Conservation (phyloP, 2,797 vertebrate species). For the Leptodactylus fallax region DNA sequence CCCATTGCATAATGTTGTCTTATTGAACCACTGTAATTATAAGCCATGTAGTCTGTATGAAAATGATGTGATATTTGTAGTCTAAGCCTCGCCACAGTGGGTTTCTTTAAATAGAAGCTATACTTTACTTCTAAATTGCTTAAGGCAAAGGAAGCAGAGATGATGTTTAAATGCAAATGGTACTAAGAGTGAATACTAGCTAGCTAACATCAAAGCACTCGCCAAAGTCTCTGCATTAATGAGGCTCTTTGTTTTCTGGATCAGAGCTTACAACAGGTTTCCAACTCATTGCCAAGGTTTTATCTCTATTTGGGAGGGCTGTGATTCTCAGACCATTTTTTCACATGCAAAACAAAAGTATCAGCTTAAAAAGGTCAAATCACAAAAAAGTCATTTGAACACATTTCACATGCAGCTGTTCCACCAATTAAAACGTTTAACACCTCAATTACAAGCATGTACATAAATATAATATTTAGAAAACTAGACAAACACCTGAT, state of each 20-base stretch:
- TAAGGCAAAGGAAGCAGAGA: slow-evolving; percentile 81
- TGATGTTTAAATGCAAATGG: slow-evolving; percentile 79
- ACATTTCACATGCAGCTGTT: slow-evolving; percentile 56
- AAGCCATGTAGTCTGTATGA: slow-evolving; percentile 74
- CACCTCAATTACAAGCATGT: not conserved
- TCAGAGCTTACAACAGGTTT: slow-evolving; percentile 91
- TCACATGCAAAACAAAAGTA: slow-evolving; percentile 74
- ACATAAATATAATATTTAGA: too few species aligned
- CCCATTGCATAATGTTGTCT: slow-evolving; percentile 66
- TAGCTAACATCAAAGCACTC: slow-evolving; percentile 91
- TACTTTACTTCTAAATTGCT: slow-evolving; percentile 80
- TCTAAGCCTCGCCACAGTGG: slow-evolving; percentile 78
- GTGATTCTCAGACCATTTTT: slow-evolving; percentile 77
- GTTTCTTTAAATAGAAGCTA: slow-evolving; percentile 82
- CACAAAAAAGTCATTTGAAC: slow-evolving; percentile 69
- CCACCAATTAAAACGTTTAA: not conserved
- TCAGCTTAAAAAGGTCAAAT: slow-evolving; percentile 69
- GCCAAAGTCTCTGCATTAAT: slow-evolving; percentile 92
- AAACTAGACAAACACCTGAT: too few species aligned
- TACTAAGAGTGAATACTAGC: slow-evolving; percentile 87
- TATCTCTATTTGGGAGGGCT: slow-evolving; percentile 79
- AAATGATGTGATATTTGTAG: slow-evolving; percentile 78
- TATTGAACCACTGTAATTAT: slow-evolving; percentile 72
- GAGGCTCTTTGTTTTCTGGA: slow-evolving; percentile 93
- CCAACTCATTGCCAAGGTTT: slow-evolving; percentile 81